Evolutionary conservation across 2,797 vertebrate genomes (phyloP).

Genomic region (Pseudotriccus pelzelni): DNA sequence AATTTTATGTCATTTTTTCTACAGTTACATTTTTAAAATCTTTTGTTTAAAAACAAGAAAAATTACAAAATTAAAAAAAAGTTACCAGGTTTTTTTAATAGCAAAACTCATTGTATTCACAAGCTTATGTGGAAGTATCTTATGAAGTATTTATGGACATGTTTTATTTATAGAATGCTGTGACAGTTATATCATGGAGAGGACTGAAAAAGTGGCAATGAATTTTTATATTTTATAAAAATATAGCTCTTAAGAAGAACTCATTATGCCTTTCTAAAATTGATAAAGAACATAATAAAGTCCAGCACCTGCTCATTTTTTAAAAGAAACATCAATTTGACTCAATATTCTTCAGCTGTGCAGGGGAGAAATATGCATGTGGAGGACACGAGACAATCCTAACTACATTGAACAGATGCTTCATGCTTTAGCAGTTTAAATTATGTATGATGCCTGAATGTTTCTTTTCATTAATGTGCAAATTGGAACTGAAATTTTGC

Average conservation of each 20-base stretch:
- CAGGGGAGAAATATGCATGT: constrained; percentile 4
- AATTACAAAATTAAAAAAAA: neutral
- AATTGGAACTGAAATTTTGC: constrained; percentile 28
- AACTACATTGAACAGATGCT: constrained; percentile 37
- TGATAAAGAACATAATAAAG: constrained; percentile 48
- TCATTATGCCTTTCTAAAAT: constrained; percentile 15
- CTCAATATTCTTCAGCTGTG: constrained; percentile 22
- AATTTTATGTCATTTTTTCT: neutral
- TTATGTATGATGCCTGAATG: constrained; percentile 29
- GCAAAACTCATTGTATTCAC: constrained; percentile 8
- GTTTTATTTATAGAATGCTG: constrained; percentile 66
- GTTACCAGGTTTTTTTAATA: neutral
- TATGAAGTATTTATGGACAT: constrained; percentile 67
- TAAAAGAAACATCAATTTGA: constrained; percentile 42
- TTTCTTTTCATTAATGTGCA: constrained; percentile 43
- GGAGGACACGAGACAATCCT: constrained; percentile 10
- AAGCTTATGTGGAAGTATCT: constrained; percentile 24
- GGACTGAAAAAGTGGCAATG: neutral
- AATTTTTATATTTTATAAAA: constrained; percentile 29
- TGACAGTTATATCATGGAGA: constrained; percentile 23
- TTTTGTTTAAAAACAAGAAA: neutral
- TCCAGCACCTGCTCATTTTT: constrained; percentile 27
- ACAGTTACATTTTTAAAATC: neutral
- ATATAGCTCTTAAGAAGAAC: constrained; percentile 7
- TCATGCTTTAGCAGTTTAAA: constrained; percentile 41